phyloP scores from a whole-genome alignment of 1,140 invertebrate species.

The Pygmarrhopalites habei region DNA sequence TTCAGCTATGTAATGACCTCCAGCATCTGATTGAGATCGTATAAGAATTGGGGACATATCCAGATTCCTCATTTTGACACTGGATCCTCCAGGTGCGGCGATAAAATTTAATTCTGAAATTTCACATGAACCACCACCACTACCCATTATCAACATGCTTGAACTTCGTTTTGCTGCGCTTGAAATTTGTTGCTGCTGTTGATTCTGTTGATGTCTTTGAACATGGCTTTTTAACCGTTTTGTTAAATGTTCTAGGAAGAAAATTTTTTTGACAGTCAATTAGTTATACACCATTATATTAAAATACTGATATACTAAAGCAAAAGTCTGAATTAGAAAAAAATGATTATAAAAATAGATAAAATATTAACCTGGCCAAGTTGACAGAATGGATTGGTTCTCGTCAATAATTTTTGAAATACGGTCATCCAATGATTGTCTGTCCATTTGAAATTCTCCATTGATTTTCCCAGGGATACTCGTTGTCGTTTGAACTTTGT shows the following conservation, averaged over 20 bases:
- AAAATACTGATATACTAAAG: too few relatives aligned
- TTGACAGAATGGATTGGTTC: slow-evolving; percentile 36
- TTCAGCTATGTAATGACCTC: background rate
- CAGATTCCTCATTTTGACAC: background rate
- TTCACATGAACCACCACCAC: slow-evolving; percentile 3
- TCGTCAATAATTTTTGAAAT: slow-evolving; percentile 38
- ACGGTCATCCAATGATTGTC: slow-evolving; percentile 34
- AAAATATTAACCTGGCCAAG: too few relatives aligned
- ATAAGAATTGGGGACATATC: background rate
- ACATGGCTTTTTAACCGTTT: slow-evolving; percentile 30
- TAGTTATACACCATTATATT: too few relatives aligned
- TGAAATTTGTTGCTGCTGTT: slow-evolving; percentile 3
- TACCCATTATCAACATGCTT: slow-evolving; percentile 3
- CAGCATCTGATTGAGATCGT: background rate
- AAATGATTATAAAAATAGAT: too few relatives aligned
- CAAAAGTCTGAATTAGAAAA: too few relatives aligned
- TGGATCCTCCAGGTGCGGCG: background rate
- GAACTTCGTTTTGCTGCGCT: background rate
- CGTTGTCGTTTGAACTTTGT: background rate
- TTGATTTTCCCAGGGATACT: slow-evolving; percentile 6
- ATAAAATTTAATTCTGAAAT: slow-evolving; percentile 4
- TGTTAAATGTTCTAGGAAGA: slow-evolving; percentile 31
- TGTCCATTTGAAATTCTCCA: slow-evolving; percentile 25
- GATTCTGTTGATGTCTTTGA: slow-evolving; percentile 3
- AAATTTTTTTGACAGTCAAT: too few relatives aligned